Base-by-base conservation (phyloP, 2,113 vertebrate species). In the Datnioides undecimradiatus region DNA sequence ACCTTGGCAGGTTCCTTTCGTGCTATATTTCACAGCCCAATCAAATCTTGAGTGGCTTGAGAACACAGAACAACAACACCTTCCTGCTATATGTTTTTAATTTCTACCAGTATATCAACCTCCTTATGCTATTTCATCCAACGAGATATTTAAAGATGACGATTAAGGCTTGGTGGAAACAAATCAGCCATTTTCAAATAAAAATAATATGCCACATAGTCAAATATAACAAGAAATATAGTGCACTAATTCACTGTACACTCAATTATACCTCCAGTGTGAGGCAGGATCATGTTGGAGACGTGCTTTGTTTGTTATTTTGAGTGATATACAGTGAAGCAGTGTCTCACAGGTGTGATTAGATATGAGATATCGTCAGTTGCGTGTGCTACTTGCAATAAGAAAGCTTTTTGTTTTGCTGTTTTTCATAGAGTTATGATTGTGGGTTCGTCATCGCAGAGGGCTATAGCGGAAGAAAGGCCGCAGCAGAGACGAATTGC, bases 1-100 rank as follows among this genome's bases (percentile, higher is more conserved):
- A 41, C 25, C 45, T 13, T 54, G 62, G 68, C 73, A 67, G 38
- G 38, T 66, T 68, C 63, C 7, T 66, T 68, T 75, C 57, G 51
- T 49, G 45, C 23, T 29, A n/a, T 64, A 58, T 55, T 66, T 83
- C 52, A 43, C 38, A 36, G 62, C 65, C n/a, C 34, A 82, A 66
- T 80, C 67, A 79, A 60, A 80, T 29, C n/a, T n/a, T n/a, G n/a
- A n/a, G n/a, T n/a, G n/a, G n/a, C n/a, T n/a, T n/a, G n/a, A n/a
- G n/a, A n/a, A n/a, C n/a, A n/a, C n/a, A n/a, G n/a, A n/a, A n/a
- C n/a, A n/a, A n/a, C n/a, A n/a, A n/a, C n/a, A n/a, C n/a, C n/a
- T n/a, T n/a, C n/a, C n/a, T n/a, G n/a, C n/a, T n/a, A n/a, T n/a
- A n/a, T n/a, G n/a, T 48, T 58, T 41, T 55, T 43, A 6, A 45